Base-by-base conservation (phyloP, 2,113 vertebrate genomes). In the Neogale vison region DNA sequence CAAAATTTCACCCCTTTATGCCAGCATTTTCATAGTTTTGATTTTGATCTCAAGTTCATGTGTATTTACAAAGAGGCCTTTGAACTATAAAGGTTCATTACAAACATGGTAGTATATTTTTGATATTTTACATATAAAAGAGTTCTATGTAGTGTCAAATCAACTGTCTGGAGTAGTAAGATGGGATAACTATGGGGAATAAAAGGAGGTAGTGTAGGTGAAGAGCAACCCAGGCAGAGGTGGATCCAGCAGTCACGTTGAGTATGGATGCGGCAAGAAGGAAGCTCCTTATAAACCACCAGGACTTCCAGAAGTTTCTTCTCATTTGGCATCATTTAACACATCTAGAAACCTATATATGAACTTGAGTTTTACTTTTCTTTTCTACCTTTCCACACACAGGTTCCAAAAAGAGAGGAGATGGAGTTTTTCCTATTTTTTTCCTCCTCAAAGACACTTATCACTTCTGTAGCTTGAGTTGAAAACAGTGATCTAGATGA, bases 401-500 rank as follows among this genome's bases (percentile, higher is more conserved):
- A 3, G 17, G 10, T 90, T 67, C 23, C 31, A 26, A 34, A 50
- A 81, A 50, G 4, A 55, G 42, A 14, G 36, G 20, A 17, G 4
- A 12, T 29, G 50, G 34, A n/a, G 21, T 74, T 52, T 94, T 89
- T 15, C 12, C n/a, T 31, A 1, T 71, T 93, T 24, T 45, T 45
- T 81, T 61, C n/a, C 24, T 90, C 76, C n/a, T 82, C 55, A 71
- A 45, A 76, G 76, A 77, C 21, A 71, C 87, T 86, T 59, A 45
- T 87, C 74, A 96, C 6, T 71, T 93, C 15, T 36, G 5, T 82
- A 34, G 69, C 52, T 79, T 55, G 14, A 88, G 71, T 9, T 72
- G 61, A 95, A 76, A 69, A 83, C 31, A 93, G 45, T 96, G 72
- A 31, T 71, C 42, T 90, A 90, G 59, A 57, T 50, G 88, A 95